Evolutionary conservation across 2,888 invertebrate genomes (phyloP).

Genomic region (Lochmaea capreae): DNA sequence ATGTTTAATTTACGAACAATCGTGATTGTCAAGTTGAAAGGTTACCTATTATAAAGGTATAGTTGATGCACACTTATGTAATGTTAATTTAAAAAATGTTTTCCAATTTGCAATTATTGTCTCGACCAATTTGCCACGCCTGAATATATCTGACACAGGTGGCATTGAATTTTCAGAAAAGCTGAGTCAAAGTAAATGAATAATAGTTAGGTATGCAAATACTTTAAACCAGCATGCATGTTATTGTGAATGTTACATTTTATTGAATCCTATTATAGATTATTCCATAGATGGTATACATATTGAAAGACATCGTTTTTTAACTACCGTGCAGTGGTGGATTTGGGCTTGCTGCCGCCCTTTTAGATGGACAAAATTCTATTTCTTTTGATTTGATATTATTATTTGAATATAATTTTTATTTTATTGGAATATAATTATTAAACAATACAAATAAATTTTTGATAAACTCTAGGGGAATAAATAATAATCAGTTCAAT

Average conservation of each 20-base stretch:
- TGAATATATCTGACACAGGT: background rate
- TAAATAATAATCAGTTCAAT: too few species aligned
- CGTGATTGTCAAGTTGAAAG: slow-evolving; percentile 5
- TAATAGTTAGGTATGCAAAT: background rate
- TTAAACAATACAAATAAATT: too few species aligned
- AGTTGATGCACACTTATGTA: slow-evolving; percentile 7
- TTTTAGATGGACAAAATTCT: too few species aligned
- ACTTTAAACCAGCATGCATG: background rate
- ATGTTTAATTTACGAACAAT: slow-evolving; percentile 3
- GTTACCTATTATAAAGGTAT: background rate
- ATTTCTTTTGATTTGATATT: too few species aligned
- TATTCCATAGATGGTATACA: too few species aligned
- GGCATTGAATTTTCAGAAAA: background rate
- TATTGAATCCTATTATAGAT: background rate
- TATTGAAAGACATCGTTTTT: too few species aligned
- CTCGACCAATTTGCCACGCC: slow-evolving; percentile 8
- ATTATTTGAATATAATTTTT: too few species aligned
- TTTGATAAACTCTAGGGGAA: too few species aligned
- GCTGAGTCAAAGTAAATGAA: background rate
- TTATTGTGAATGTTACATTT: background rate
- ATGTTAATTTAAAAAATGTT: slow-evolving; percentile 2
- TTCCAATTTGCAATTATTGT: background rate
- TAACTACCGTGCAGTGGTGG: too few species aligned
- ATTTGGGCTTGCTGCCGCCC: too few species aligned
- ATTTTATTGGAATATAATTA: too few species aligned